Percentiles rank a stretch among this genome's conserved stretches.
Conservation (phyloP, 2,888 invertebrate genomes). For the Pherbina coryleti region DNA sequence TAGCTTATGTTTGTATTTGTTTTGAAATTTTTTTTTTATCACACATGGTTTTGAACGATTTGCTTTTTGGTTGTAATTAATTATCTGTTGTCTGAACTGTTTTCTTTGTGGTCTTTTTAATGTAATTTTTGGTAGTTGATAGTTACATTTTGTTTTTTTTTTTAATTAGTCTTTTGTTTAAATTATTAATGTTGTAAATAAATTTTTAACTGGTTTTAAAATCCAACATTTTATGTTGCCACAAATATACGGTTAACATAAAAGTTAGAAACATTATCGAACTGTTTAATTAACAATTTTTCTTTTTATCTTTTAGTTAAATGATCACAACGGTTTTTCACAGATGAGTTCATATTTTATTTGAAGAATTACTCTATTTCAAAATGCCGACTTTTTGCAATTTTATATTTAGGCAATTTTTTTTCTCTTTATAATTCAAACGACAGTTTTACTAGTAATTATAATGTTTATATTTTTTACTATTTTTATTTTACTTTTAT, state of each 20-base stretch:
- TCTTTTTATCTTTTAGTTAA: conserved; percentile 48
- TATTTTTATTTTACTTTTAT: conserved; percentile 25
- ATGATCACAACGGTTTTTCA: conserved; percentile 64
- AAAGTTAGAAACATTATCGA: conserved; percentile 41
- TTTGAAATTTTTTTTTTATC: conserved; percentile 45
- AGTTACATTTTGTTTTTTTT: conserved; percentile 30
- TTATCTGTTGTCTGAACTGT: background rate
- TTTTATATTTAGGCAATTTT: background rate
- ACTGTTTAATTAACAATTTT: conserved; percentile 57
- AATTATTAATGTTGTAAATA: background rate
- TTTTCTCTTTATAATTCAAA: conserved; percentile 22
- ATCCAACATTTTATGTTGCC: too few relatives aligned
- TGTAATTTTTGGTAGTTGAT: conserved; percentile 13
- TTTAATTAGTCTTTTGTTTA: background rate
- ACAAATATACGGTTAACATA: background rate
- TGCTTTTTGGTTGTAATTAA: conserved; percentile 31
- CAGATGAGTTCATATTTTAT: conserved; percentile 53
- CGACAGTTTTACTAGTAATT: background rate
- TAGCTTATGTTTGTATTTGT: conserved; percentile 36
- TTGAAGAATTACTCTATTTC: conserved; percentile 12
- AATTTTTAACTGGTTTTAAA: background rate
- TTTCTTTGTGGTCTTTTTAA: conserved; percentile 33
- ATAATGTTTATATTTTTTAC: background rate
- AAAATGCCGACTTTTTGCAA: background rate
- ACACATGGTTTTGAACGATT: conserved; percentile 47